These are phyloP conservation scores for Isotomurus palustris DNA, from an alignment of 2,888 invertebrate species.

Conservation along the genomic window DNA sequence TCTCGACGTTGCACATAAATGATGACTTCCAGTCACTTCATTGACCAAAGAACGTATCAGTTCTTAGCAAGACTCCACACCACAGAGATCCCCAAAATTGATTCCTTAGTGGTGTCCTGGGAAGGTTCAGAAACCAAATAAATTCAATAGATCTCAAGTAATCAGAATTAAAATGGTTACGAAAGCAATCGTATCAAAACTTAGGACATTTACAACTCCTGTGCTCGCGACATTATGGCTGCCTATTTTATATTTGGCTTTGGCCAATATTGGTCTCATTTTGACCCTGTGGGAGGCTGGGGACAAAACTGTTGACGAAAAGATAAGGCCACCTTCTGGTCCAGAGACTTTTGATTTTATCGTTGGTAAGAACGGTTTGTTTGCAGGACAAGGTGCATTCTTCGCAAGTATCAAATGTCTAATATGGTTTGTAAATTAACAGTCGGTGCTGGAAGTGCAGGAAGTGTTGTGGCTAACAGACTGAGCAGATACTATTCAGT, in stretches of 20 bases:
- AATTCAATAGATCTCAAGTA: too few relatives aligned
- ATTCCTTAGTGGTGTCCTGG: too few relatives aligned
- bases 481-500: slow-evolving; percentile 18
- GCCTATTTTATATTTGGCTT: not conserved
- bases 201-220: not conserved
- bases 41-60: too few relatives aligned
- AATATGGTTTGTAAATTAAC: not conserved
- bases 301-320: not conserved
- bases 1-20: too few relatives aligned
- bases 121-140: too few relatives aligned
- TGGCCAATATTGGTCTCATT: not conserved
- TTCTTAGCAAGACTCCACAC: too few relatives aligned
- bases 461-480: slow-evolving; percentile 26
- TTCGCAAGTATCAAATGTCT: too few relatives aligned
- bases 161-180: too few relatives aligned
- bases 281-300: slow-evolving; percentile 11
- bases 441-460: slow-evolving; percentile 30
- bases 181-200: too few relatives aligned
- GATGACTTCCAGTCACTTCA: too few relatives aligned
- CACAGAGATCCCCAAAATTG: too few relatives aligned
- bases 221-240: not conserved
- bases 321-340: not conserved
- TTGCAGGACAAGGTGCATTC: too few relatives aligned
- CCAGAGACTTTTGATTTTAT: slow-evolving; percentile 31
- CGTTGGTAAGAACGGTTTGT: slow-evolving; percentile 30